These are phyloP conservation scores for Triplophysa dalaica DNA, from an alignment of 2,113 vertebrate genomes.

Conservation along the genomic window DNA sequence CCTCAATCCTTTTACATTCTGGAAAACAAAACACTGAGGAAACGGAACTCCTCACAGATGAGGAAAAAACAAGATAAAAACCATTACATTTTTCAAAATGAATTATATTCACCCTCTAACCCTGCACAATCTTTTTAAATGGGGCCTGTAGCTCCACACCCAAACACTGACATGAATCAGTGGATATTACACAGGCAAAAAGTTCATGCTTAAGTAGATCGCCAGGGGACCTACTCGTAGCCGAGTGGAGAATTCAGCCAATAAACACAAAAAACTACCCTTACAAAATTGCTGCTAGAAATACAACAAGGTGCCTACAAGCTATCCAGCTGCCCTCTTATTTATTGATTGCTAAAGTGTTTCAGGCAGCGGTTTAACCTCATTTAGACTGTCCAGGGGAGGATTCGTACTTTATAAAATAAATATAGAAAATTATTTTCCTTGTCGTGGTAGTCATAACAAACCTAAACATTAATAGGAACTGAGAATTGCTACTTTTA, in stretches of 20 bases:
- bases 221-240: conserved; percentile 25
- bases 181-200: conserved; percentile 38
- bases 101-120: not conserved
- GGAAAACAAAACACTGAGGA: conserved; percentile 27
- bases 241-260: conserved; percentile 39
- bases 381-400: conserved; percentile 33
- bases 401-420: not conserved
- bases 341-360: conserved; percentile 39
- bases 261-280: conserved; percentile 45
- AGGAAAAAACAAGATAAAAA: not conserved
- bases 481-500: conserved; percentile 25
- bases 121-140: not conserved
- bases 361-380: conserved; percentile 20
- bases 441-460: conserved; percentile 1
- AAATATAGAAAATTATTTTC: conserved; percentile 10
- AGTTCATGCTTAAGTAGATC: conserved; percentile 38
- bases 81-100: not conserved
- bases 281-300: conserved; percentile 27
- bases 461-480: conserved; percentile 26
- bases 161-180: conserved; percentile 9
- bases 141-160: conserved; percentile 6
- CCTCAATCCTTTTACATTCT: not conserved
- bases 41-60: conserved; percentile 17
- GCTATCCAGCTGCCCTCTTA: conserved; percentile 25
- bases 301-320: conserved; percentile 10